A percentile compares a stretch with the other conserved stretches of the same genome.
These are phyloP conservation scores for Kryptopterus vitreolus DNA, from an alignment of 2,797 vertebrate genomes.

Conservation along the genomic window DNA sequence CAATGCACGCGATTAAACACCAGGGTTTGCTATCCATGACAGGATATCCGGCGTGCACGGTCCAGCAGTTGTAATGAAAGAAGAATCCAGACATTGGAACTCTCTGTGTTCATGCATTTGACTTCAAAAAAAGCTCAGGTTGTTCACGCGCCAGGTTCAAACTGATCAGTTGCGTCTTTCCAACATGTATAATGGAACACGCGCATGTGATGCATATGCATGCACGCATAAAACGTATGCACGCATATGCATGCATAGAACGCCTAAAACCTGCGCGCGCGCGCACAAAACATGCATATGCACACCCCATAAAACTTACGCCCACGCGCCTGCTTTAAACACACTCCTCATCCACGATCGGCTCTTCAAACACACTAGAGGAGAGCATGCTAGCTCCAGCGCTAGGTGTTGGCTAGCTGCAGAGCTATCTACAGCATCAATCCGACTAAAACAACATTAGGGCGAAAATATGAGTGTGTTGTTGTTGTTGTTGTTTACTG, in stretches of 20 bases:
- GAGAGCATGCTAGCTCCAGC: background rate
- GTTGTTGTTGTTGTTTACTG: slow-evolving; percentile 45
- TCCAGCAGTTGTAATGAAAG: background rate
- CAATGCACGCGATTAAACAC: too few relatives aligned
- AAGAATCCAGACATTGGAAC: background rate
- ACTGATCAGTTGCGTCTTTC: too few relatives aligned
- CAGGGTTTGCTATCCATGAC: background rate
- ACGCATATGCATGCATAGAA: too few relatives aligned
- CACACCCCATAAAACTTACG: too few relatives aligned
- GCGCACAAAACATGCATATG: too few relatives aligned
- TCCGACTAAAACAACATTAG: background rate
- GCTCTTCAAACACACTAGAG: background rate
- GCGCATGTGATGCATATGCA: too few relatives aligned
- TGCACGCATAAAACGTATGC: too few relatives aligned
- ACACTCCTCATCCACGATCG: background rate
- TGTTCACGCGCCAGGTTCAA: background rate
- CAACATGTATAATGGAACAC: too few relatives aligned
- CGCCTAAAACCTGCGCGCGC: too few relatives aligned
- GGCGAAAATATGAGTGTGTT: too few relatives aligned
- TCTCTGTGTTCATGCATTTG: background rate
- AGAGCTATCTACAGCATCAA: background rate
- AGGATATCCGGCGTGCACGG: background rate
- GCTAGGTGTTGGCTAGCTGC: background rate
- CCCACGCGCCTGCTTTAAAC: too few relatives aligned
- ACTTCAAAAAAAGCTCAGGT: background rate